These are phyloP conservation scores for Synergus gifuensis DNA, from an alignment of 2,888 invertebrate genomes.

Conservation along the genomic window DNA sequence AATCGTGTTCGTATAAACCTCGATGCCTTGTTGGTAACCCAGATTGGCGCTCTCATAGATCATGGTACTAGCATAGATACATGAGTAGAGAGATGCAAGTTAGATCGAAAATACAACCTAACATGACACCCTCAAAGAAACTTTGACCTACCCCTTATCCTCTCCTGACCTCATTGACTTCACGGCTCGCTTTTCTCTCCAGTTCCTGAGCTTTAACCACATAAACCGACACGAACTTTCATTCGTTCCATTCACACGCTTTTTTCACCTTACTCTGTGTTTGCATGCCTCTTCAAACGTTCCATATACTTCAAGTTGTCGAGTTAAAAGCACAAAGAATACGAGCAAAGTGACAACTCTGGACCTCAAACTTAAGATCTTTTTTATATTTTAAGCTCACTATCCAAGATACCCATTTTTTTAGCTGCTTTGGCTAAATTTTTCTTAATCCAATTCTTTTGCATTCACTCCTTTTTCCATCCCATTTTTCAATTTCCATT, in stretches of 20 bases:
- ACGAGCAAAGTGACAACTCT: constrained; percentile 29
- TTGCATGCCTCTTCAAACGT: constrained; percentile 33
- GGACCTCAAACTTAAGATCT: constrained; percentile 7
- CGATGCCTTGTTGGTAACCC: constrained; percentile 40
- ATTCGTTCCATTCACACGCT: constrained; percentile 35
- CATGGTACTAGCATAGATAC: constrained; percentile 50
- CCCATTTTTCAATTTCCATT: too few relatives aligned
- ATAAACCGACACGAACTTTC: constrained; percentile 16
- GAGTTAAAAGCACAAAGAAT: constrained; percentile 35
- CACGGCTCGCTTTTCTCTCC: constrained; percentile 48
- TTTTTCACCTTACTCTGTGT: constrained; percentile 36
- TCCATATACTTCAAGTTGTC: constrained; percentile 29
- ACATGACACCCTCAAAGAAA: constrained; percentile 63
- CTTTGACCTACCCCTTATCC: constrained; percentile 58
- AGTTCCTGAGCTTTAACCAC: constrained; percentile 44
- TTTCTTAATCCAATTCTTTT: too few relatives aligned
- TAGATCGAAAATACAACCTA: constrained; percentile 57
- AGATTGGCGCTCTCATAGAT: constrained; percentile 32
- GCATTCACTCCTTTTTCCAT: too few relatives aligned
- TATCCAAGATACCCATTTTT: neutral
- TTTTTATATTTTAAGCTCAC: neutral
- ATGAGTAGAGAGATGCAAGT: constrained; percentile 58
- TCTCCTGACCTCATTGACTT: constrained; percentile 40
- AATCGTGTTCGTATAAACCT: constrained; percentile 68
- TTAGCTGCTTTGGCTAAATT: too few relatives aligned